Evolutionary conservation across 2,888 invertebrate species (phyloP).

Genomic region (Hartigia nigra): DNA sequence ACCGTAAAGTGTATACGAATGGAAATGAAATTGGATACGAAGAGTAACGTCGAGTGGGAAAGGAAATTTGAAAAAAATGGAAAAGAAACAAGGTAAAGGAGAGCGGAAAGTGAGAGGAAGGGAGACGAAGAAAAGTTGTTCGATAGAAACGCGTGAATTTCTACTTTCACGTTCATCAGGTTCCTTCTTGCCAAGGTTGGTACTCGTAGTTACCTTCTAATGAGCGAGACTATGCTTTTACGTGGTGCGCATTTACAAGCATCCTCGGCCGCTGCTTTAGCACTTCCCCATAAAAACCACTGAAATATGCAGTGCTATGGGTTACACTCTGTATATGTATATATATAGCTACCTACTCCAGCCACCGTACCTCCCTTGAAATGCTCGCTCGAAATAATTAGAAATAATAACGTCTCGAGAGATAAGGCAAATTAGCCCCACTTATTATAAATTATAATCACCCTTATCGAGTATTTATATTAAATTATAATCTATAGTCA

Average conservation of each 20-base stretch:
- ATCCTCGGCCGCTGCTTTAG: slow-evolving; percentile 18
- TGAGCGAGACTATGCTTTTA: slow-evolving; percentile 47
- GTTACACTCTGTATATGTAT: not conserved
- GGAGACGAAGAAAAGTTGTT: not conserved
- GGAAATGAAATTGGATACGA: not conserved
- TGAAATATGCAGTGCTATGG: not conserved
- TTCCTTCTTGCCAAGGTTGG: not conserved
- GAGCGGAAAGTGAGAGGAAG: not conserved
- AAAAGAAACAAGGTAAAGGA: not conserved
- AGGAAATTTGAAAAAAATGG: not conserved
- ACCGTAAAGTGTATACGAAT: not conserved
- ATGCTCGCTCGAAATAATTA: not conserved
- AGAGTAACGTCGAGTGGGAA: not conserved
- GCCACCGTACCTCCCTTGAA: not conserved
- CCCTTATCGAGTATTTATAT: not conserved
- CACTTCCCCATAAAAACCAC: not conserved
- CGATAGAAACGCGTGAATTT: not conserved
- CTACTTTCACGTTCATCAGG: not conserved
- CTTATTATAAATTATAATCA: not conserved
- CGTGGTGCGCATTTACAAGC: slow-evolving; percentile 41
- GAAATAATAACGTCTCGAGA: not conserved
- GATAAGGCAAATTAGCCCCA: not conserved
- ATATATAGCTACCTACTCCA: not conserved
- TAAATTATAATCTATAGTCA: not conserved
- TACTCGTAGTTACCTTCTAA: slow-evolving; percentile 39